Conservation (phyloP, 35 echinoderm and acorn worm genomes). For the Nesometra sesokonis region DNA sequence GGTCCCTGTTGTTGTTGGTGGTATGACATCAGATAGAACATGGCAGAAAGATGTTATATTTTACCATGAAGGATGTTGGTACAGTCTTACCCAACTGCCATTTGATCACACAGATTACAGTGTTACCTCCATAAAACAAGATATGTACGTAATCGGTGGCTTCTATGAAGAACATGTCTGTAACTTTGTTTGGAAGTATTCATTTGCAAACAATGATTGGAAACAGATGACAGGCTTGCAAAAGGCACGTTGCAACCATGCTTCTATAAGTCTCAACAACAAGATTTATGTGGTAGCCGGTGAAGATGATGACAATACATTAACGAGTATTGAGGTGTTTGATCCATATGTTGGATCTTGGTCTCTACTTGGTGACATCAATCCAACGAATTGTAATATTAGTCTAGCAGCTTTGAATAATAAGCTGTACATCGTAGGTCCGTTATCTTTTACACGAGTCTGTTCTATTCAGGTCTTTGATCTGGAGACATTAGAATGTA, state of each 20-base stretch:
- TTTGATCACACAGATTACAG: constrained; percentile 57
- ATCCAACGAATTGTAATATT: constrained; percentile 44
- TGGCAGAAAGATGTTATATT: constrained; percentile 43
- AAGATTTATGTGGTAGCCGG: constrained; percentile 54
- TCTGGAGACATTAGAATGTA: constrained; percentile 39
- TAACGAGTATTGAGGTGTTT: constrained; percentile 51
- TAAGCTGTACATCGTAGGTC: constrained; percentile 54
- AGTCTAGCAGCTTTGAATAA: constrained; percentile 29
- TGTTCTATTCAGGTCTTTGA: constrained; percentile 59
- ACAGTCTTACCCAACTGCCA: constrained; percentile 33
- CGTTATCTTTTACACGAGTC: constrained; percentile 36
- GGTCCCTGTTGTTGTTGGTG: background rate
- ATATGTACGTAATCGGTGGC: constrained; percentile 50
- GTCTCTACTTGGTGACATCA: constrained; percentile 41
- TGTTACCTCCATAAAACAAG: constrained; percentile 23
- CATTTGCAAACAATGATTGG: constrained; percentile 25
- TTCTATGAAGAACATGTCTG: constrained; percentile 23
- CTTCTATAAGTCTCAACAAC: constrained; percentile 27
- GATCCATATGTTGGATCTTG: constrained; percentile 26
- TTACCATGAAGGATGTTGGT: constrained; percentile 38
- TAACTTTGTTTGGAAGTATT: constrained; percentile 43
- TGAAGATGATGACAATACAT: constrained; percentile 26
- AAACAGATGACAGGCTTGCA: constrained; percentile 1
- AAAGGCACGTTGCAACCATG: constrained; percentile 47
- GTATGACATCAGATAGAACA: constrained; percentile 31